These are phyloP conservation scores for Nasalis larvatus DNA, from an alignment of 2,113 vertebrate genomes.

Conservation along the genomic window DNA sequence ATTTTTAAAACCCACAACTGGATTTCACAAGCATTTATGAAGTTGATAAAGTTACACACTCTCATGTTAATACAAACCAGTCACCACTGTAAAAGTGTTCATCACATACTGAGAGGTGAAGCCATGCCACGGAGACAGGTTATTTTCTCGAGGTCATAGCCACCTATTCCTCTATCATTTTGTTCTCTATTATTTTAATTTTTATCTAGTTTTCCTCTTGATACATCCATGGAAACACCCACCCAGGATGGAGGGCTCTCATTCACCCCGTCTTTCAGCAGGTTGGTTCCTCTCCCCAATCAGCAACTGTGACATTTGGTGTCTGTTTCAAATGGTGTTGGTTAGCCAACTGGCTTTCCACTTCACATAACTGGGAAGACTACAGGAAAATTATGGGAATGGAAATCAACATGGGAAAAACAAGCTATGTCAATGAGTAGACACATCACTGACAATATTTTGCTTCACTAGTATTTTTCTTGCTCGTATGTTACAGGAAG, in stretches of 20 bases:
- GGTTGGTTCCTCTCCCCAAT: not conserved
- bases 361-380: not conserved
- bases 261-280: not conserved
- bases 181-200: not conserved
- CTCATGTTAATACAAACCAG: not conserved
- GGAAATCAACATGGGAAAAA: not conserved
- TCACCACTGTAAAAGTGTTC: no score
- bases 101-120: no score
- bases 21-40: not conserved
- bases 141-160: not conserved
- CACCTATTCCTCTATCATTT: no score
- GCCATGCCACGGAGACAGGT: not conserved
- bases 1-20: not conserved
- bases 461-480: not conserved
- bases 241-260: not conserved
- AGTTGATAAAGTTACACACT: not conserved
- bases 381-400: not conserved
- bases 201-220: not conserved
- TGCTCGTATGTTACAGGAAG: not conserved
- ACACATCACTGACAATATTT: not conserved
- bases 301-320: not conserved
- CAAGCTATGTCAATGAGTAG: not conserved
- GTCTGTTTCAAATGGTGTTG: no score
- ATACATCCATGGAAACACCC: not conserved
- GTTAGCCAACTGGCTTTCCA: not conserved